Evolutionary conservation across 2,113 vertebrate genomes (phyloP).

Genomic region (Smithornis capensis): DNA sequence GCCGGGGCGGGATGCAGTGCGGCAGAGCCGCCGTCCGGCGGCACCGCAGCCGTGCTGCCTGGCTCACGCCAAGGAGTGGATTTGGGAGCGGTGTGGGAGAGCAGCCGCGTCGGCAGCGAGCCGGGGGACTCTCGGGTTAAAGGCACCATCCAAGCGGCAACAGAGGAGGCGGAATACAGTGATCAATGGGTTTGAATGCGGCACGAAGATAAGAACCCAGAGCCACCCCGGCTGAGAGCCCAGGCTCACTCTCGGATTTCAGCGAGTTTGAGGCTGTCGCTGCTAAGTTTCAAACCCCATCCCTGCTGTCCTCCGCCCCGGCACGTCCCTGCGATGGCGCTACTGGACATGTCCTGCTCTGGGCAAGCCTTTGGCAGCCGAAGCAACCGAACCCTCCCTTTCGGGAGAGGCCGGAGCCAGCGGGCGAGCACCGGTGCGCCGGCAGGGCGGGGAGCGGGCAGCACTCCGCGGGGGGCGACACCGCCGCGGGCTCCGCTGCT

Average conservation of each 20-base stretch:
- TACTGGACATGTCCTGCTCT: neutral
- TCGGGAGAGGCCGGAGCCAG: neutral
- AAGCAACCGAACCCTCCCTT: neutral
- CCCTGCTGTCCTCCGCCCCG: neutral
- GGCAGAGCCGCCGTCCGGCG: neutral
- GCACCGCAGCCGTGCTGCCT: neutral
- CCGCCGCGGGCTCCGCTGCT: neutral
- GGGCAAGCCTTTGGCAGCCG: neutral
- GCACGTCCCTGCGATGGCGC: neutral
- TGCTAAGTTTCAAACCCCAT: neutral
- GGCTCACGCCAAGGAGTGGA: fast-evolving
- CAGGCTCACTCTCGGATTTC: neutral
- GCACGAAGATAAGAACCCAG: neutral
- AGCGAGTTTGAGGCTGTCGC: neutral
- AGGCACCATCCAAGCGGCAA: neutral
- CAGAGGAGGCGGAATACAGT: neutral
- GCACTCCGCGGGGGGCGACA: neutral
- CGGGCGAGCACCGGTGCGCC: neutral
- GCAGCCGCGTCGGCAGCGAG: neutral
- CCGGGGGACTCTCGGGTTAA: neutral
- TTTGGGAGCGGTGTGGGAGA: neutral
- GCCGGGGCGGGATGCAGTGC: neutral
- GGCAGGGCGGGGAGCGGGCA: neutral
- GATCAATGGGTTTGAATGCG: neutral
- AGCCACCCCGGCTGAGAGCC: neutral